Base-by-base conservation (phyloP, 2,113 vertebrate genomes). In the Corynorhinus townsendii region DNA sequence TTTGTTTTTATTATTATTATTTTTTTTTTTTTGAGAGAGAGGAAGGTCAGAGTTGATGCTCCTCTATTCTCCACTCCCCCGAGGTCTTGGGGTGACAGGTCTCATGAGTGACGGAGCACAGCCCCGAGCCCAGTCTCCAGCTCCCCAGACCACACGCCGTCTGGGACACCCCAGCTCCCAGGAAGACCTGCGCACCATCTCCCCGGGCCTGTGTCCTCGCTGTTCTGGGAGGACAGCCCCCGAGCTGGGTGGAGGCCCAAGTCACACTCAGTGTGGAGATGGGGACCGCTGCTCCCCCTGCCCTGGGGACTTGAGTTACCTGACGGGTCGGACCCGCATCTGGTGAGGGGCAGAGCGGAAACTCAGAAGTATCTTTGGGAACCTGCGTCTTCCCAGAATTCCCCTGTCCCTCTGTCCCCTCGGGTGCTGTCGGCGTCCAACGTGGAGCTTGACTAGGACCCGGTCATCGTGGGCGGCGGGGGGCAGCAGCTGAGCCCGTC, bases 191-290 rank as follows among this genome's bases (percentile, higher is more conserved):
- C 15, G 33, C 15, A 8, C 10, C 19, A 26, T 76, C 28, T 33
- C 22, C 59, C 47, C 12, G 45, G 33, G 52, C 19, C n/a, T 33
- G 1, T 2, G 0, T 28, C 2, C 52, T 59, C 7, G 3, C 30
- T 73, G 17, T 73, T 79, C 28, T 38, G n/a, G 71, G 33, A 45
- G 22, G 62, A 5, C 22, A 54, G 28, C 1, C 2, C 28, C 33
- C 11, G 16, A 30, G 4, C 30, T 38, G 43, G n/a, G 45, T 19
- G 45, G 38, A 64, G 71, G 47, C 33, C 30, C 14, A 30, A 26
- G 49, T 52, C 33, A 81, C 62, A 33, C 17, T 47, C 43, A n/a
- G 26, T 59, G 38, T 17, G 22, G 30, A 24, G 40, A 43, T 12
- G 0, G 8, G 62, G 33, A 7, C 38, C 5, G 30, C 8, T 24